A percentile compares a stretch with the other conserved stretches of the same genome.
Evolutionary conservation across 1,140 invertebrate genomes (phyloP).

Genomic region (Zaprionus taronus): DNA sequence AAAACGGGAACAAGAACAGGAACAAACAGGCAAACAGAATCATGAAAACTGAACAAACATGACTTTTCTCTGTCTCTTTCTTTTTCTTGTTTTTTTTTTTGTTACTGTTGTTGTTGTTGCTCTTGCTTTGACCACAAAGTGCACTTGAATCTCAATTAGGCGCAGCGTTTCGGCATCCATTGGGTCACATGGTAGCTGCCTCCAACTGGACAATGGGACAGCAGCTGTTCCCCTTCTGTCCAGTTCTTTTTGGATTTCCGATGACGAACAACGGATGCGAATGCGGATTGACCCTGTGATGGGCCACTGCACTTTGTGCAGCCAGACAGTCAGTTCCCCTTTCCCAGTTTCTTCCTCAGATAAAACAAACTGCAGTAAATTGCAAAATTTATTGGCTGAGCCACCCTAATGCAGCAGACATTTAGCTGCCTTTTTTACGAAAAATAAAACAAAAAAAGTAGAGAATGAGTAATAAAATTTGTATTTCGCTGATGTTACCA

Average conservation of each 20-base stretch:
- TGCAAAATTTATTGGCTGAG: conserved; percentile 63
- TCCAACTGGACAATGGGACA: conserved; percentile 41
- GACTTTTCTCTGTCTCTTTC: conserved; percentile 29
- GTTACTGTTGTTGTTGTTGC: conserved; percentile 9
- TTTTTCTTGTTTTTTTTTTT: background rate
- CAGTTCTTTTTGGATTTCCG: background rate
- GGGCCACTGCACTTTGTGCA: conserved; percentile 64
- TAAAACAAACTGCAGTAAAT: conserved; percentile 41
- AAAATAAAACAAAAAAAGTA: conserved; percentile 33
- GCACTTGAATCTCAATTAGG: conserved; percentile 78
- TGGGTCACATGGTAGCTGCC: conserved; percentile 44
- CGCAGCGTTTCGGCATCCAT: conserved; percentile 43
- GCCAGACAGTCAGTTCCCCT: conserved; percentile 16
- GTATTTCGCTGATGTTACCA: conserved; percentile 44
- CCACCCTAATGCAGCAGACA: conserved; percentile 63
- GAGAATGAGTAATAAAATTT: conserved; percentile 52
- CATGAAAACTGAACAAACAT: conserved; percentile 43
- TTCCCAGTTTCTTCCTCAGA: background rate
- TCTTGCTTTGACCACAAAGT: conserved; percentile 44
- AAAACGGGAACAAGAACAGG: background rate
- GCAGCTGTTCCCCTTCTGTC: conserved; percentile 21
- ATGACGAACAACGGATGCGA: conserved; percentile 32
- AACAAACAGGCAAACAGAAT: conserved; percentile 47
- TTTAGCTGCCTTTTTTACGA: conserved; percentile 52
- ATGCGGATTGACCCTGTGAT: conserved; percentile 58